Evolutionary conservation across 2,888 invertebrate genomes (phyloP), one percentile per base, ranked within the genome.

Genomic region (Plagodis pulveraria): DNA sequence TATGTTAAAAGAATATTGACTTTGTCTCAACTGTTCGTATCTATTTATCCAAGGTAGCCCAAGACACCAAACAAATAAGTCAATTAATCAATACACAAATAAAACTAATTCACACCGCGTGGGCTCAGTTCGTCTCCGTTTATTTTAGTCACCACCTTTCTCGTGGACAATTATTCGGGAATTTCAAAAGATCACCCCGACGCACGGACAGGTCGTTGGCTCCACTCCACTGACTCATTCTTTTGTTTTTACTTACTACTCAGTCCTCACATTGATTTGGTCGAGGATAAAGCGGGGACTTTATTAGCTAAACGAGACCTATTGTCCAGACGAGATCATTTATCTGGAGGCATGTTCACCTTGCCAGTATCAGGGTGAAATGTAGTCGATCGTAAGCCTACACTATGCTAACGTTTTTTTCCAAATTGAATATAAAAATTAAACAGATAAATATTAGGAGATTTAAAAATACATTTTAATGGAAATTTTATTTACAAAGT

Each of bases 171-270:
- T 91, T 89, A 90, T 90, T 90, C 82, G 89, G 90, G 89, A 90
- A 90, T 91, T 87, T 90, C 84, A 82, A 86, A 87, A 90, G 90
- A 91, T 91, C 91, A 91, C 91, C 91, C 89, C 81, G 85, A 84
- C 73, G 71, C 22, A 73, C 78, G 80, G 51, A 38, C 49, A 49
- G 60, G 88, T 91, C 91, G 81, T 89, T 89, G 91, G 80, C 90
- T 74, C 76, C 81, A 67, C 78, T 74, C 77, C 81, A 69, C 80
- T 90, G 90, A 91, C 74, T 90, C 88, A 90, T 79, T 84, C 89
- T 88, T 90, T 89, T 91, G 90, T 91, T 87, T 84, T 87, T 80
- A 80, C 76, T 75, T 76, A 71, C 73, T 73, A 80, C 76, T 75
- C 75, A 72, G 72, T 73, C 71, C 67, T 71, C 73, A 71, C 72